Evolutionary conservation across 1,140 invertebrate species (phyloP).

Genomic region (Lordiphosa collinella): DNA sequence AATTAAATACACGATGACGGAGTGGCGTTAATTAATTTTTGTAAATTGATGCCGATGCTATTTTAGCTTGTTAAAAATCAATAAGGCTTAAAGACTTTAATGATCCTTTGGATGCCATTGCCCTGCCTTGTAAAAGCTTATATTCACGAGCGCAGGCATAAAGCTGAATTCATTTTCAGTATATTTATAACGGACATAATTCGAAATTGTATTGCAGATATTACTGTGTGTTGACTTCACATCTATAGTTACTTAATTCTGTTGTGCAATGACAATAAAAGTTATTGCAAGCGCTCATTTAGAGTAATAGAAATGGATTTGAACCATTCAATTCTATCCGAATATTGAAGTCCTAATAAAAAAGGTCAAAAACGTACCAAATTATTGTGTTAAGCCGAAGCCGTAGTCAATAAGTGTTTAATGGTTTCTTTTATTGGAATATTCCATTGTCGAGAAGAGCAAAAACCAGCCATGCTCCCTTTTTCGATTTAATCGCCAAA

Average conservation of each 20-base stretch:
- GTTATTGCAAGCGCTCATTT: too few species aligned
- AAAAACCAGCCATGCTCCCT: too few species aligned
- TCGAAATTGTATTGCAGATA: constrained; percentile 7
- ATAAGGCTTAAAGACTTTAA: constrained; percentile 58
- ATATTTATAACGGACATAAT: constrained; percentile 38
- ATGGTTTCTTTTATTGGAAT: too few species aligned
- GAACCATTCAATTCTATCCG: too few species aligned
- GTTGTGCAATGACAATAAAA: constrained; percentile 4
- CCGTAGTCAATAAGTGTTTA: too few species aligned
- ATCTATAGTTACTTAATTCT: constrained; percentile 23
- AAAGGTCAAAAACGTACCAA: too few species aligned
- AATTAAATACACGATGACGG: constrained; percentile 35
- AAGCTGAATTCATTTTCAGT: constrained; percentile 47
- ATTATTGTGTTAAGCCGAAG: too few species aligned
- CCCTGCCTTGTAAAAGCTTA: not conserved
- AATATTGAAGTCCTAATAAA: too few species aligned
- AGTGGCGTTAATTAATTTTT: constrained; percentile 49
- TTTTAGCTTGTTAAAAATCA: constrained; percentile 56
- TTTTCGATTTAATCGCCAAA: too few species aligned
- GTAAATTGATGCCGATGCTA: constrained; percentile 30
- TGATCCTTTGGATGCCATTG: constrained; percentile 18
- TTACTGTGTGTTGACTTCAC: constrained; percentile 36
- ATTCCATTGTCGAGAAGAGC: too few species aligned
- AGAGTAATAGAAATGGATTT: too few species aligned
- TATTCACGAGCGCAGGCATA: constrained; percentile 7